These are phyloP conservation scores for Melikaiella ostensackeni DNA, from an alignment of 2,888 invertebrate species.

Conservation along the genomic window DNA sequence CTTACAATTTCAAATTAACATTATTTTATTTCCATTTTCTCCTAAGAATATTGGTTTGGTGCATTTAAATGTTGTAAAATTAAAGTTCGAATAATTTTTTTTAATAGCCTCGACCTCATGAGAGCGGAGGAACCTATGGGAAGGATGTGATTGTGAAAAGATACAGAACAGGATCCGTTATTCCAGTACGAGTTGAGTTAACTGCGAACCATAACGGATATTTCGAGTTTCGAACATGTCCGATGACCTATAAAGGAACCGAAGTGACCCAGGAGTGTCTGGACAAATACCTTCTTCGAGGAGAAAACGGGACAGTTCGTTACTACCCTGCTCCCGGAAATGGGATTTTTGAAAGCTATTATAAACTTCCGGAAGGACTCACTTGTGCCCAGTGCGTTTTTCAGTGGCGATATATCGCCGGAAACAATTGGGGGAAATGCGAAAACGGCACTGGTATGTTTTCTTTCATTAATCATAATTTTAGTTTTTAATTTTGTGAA, in stretches of 20 bases:
- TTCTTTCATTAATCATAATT: too few relatives aligned
- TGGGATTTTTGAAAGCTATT: conserved; percentile 87
- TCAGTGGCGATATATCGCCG: conserved; percentile 93
- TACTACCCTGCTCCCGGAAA: conserved; percentile 89
- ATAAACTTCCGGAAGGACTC: conserved; percentile 81
- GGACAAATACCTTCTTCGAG: conserved; percentile 83
- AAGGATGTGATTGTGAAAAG: conserved; percentile 89
- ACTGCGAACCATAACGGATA: conserved; percentile 93
- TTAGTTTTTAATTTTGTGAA: too few relatives aligned
- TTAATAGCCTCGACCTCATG: conserved; percentile 85
- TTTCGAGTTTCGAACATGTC: conserved; percentile 91
- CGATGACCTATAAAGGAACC: conserved; percentile 81
- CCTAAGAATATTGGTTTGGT: too few relatives aligned
- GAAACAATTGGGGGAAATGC: conserved; percentile 78
- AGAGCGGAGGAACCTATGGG: conserved; percentile 90
- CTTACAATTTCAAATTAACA: too few relatives aligned
- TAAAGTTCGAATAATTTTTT: conserved; percentile 2
- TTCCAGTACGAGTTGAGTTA: conserved; percentile 88
- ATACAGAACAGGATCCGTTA: conserved; percentile 83
- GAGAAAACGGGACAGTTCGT: conserved; percentile 79
- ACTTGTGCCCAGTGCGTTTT: conserved; percentile 90
- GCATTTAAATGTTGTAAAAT: too few relatives aligned
- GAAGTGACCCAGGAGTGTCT: conserved; percentile 87
- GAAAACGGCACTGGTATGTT: conserved; percentile 72
- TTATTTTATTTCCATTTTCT: too few relatives aligned